Conservation (phyloP, 2,113 vertebrate species). For the Plecturocebus donacophilus region DNA sequence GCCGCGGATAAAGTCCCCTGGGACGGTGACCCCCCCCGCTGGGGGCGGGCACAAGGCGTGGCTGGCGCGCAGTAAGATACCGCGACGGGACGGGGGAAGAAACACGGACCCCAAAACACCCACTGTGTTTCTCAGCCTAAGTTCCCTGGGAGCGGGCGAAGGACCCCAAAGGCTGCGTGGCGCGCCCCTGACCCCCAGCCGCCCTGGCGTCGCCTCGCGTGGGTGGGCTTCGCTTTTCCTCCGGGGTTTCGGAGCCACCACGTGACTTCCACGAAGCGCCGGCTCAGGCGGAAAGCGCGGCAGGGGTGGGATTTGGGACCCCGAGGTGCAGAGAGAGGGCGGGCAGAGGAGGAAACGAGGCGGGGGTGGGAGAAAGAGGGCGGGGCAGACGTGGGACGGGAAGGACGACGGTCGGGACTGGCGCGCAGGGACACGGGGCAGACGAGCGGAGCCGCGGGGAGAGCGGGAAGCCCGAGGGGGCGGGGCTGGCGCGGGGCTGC, state of each 20-base stretch:
- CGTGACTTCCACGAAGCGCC: constrained; percentile 81
- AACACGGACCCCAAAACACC: background rate
- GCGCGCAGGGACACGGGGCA: background rate
- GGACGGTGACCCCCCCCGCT: background rate
- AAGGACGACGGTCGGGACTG: background rate
- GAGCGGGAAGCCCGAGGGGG: constrained; percentile 35
- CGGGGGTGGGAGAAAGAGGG: background rate
- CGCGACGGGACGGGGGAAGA: background rate
- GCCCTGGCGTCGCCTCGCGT: background rate
- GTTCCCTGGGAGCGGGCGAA: background rate
- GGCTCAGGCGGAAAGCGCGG: background rate
- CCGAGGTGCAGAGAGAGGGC: constrained; percentile 29
- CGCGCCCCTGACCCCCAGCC: background rate
- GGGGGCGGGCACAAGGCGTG: background rate
- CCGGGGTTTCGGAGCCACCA: constrained; percentile 71
- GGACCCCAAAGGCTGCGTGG: background rate
- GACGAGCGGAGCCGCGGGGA: background rate
- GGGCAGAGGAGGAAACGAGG: background rate
- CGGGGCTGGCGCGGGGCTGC: constrained; percentile 3
- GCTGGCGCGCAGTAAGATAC: background rate
- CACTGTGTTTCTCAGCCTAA: background rate
- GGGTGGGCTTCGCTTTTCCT: constrained; percentile 56
- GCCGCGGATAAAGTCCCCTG: background rate
- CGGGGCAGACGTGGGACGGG: background rate
- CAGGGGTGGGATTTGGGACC: constrained; percentile 63